Percentiles rank a stretch among this genome's conserved stretches.
phyloP scores from a whole-genome alignment of 1,140 invertebrate genomes.

The Zaprionus camerounensis region DNA sequence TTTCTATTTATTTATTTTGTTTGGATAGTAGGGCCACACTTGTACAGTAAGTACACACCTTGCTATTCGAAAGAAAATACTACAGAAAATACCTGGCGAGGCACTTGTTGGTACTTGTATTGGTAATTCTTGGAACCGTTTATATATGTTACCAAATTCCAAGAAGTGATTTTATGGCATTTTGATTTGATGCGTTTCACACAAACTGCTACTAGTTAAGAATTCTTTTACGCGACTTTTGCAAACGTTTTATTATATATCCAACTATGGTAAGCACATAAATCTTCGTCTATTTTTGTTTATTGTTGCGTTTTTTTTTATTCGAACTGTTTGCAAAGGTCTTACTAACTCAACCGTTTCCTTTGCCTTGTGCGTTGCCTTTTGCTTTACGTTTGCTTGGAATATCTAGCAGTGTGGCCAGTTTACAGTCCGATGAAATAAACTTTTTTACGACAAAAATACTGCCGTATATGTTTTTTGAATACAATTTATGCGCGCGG shows the following conservation, averaged over 20 bases:
- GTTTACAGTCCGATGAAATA: no score
- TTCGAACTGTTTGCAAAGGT: conserved; percentile 36
- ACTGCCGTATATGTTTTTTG: not conserved
- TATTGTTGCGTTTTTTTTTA: conserved; percentile 33
- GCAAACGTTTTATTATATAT: conserved; percentile 1
- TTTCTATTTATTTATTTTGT: conserved; percentile 11
- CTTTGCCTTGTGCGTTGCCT: conserved; percentile 34
- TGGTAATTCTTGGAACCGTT: conserved; percentile 78
- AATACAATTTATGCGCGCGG: not conserved
- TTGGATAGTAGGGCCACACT: conserved; percentile 37
- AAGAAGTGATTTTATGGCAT: conserved; percentile 74
- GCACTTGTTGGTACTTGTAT: conserved; percentile 76
- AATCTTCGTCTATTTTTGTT: conserved; percentile 29
- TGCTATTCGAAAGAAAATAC: conserved; percentile 48
- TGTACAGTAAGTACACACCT: conserved; percentile 62
- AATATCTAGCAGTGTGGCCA: conserved; percentile 24
- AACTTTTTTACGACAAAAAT: conserved; percentile 19
- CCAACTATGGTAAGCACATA: conserved; percentile 8
- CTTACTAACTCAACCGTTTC: conserved; percentile 25
- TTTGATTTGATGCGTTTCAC: conserved; percentile 40
- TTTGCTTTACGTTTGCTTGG: conserved; percentile 35
- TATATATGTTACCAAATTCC: conserved; percentile 73
- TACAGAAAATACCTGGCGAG: conserved; percentile 51
- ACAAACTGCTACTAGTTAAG: conserved; percentile 3
- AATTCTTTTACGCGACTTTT: not conserved